These are phyloP conservation scores for Cheirogaleus major DNA, from an alignment of 2,797 vertebrate species.

Conservation along the genomic window DNA sequence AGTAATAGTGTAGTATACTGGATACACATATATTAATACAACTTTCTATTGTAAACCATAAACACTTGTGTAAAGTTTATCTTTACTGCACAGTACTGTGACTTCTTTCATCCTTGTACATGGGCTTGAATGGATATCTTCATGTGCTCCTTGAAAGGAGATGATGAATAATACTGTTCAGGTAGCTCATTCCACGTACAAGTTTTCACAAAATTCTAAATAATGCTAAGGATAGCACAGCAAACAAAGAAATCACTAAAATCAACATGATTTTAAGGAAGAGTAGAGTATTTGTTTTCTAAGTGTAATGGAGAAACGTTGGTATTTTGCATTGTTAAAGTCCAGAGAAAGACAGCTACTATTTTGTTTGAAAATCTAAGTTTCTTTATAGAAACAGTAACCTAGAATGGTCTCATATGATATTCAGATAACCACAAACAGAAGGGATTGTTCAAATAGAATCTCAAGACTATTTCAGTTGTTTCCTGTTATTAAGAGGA, in stretches of 20 bases:
- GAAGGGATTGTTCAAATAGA: neutral
- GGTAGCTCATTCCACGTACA: slow-evolving; percentile 11
- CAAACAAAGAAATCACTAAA: slow-evolving; percentile 42
- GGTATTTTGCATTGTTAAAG: neutral
- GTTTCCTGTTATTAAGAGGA: slow-evolving; percentile 34
- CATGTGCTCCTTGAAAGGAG: slow-evolving; percentile 61
- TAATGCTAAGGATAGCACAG: neutral
- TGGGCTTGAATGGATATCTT: slow-evolving; percentile 73
- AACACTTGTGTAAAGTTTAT: slow-evolving; percentile 53
- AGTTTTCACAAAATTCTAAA: slow-evolving; percentile 46
- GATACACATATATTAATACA: slow-evolving; percentile 34
- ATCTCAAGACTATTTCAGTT: neutral
- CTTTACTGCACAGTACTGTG: slow-evolving; percentile 63
- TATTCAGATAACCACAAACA: neutral
- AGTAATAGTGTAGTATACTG: neutral
- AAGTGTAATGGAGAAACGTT: neutral
- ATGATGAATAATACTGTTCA: slow-evolving; percentile 51
- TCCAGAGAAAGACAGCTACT: neutral
- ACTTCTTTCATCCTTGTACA: slow-evolving; percentile 60
- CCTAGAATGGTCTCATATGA: neutral
- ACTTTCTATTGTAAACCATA: slow-evolving; percentile 41
- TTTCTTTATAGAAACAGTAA: neutral
- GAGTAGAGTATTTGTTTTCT: neutral
- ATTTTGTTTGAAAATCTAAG: neutral
- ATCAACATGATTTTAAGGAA: neutral